phyloP scores from a whole-genome alignment of 2,888 invertebrate species.

The Coenonympha arcania region DNA sequence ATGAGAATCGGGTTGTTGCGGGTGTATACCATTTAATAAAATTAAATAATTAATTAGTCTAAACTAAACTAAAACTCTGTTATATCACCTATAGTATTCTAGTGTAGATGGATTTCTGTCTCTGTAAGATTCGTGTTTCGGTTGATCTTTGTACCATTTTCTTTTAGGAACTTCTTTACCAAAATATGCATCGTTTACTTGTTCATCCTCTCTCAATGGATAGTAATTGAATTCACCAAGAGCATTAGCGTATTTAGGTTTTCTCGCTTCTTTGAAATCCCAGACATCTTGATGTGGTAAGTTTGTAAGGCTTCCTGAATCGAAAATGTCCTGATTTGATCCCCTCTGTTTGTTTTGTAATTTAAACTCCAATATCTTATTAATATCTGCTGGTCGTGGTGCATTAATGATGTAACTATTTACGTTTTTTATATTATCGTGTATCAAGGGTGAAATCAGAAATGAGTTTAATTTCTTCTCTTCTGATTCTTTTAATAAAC shows the following conservation, averaged over 20 bases:
- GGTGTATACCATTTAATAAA: too few species aligned
- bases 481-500: constrained; percentile 2
- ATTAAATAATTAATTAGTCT: too few species aligned
- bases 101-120: constrained; percentile 11
- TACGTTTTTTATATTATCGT: constrained; percentile 2
- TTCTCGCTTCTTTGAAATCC: neutral
- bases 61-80: too few species aligned
- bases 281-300: neutral
- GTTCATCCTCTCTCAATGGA: constrained; percentile 6
- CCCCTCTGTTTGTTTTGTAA: neutral
- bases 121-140: constrained; percentile 17
- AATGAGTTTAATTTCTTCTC: constrained; percentile 2
- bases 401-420: constrained; percentile 1
- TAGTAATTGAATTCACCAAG: neutral
- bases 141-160: constrained; percentile 32
- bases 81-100: constrained; percentile 18
- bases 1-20: too few species aligned
- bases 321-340: neutral
- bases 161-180: constrained; percentile 34
- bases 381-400: neutral
- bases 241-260: neutral
- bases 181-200: constrained; percentile 31
- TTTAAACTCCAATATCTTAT: neutral
- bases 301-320: neutral
- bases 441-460: neutral